These are phyloP conservation scores for Coenobita brevimanus DNA, from an alignment of 1,140 invertebrate genomes.

Conservation along the genomic window DNA sequence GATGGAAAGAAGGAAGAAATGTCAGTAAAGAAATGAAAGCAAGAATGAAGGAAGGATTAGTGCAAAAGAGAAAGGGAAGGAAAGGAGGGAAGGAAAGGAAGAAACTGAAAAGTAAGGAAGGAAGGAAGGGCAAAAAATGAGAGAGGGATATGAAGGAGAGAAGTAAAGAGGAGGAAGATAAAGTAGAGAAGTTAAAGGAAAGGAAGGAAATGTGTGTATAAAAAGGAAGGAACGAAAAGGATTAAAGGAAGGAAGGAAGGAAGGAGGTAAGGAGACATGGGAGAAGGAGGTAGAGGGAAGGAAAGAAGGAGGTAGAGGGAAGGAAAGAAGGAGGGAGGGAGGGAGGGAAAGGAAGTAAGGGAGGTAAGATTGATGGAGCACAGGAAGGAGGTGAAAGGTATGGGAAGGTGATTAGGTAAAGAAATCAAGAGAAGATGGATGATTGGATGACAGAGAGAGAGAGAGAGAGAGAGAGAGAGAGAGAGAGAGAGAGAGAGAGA, in stretches of 20 bases:
- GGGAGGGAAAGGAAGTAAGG: not conserved
- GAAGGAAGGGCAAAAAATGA: not conserved
- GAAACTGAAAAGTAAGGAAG: not conserved
- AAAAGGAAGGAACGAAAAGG: too few relatives aligned
- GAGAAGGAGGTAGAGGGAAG: not conserved
- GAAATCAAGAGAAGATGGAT: not conserved
- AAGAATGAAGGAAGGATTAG: not conserved
- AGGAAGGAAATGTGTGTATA: not conserved
- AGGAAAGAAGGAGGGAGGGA: not conserved
- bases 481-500: conserved; percentile 9
- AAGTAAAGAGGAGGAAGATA: not conserved
- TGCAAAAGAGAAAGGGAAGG: not conserved
- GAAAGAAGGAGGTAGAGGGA: too few relatives aligned
- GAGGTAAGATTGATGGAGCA: not conserved
- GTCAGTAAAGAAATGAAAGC: not conserved
- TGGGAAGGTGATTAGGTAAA: not conserved
- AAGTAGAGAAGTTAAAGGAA: not conserved
- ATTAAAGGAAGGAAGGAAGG: not conserved
- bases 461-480: not conserved
- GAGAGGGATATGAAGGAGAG: not conserved
- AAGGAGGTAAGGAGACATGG: not conserved
- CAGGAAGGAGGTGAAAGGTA: not conserved
- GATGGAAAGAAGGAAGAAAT: not conserved
- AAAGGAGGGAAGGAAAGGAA: not conserved
- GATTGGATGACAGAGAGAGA: not conserved